These are phyloP conservation scores for Poeciliopsis occidentalis DNA, from an alignment of 2,113 vertebrate genomes.

Conservation along the genomic window DNA sequence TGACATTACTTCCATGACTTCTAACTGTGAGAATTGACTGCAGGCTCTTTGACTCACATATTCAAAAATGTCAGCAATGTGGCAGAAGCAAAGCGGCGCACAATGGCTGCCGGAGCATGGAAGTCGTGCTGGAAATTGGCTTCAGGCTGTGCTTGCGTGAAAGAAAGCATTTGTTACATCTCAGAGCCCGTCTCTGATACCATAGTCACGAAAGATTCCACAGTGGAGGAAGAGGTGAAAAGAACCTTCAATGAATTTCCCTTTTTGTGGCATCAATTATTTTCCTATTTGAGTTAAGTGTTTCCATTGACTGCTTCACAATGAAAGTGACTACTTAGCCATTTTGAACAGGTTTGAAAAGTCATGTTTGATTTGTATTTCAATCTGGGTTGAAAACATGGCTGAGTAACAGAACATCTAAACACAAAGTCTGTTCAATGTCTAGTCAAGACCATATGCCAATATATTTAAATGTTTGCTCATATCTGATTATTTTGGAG, in stretches of 20 bases:
- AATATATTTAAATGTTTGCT: too few relatives aligned
- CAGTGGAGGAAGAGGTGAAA: background rate
- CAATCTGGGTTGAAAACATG: too few relatives aligned
- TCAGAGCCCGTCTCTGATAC: constrained; percentile 12
- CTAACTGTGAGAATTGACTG: constrained; percentile 39
- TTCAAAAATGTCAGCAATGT: constrained; percentile 46
- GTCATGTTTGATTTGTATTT: too few relatives aligned
- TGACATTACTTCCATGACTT: constrained; percentile 38
- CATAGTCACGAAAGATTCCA: constrained; percentile 20
- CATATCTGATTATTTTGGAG: too few relatives aligned
- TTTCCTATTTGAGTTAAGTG: background rate
- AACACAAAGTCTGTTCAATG: too few relatives aligned
- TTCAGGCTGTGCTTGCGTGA: constrained; percentile 45
- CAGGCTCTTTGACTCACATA: constrained; percentile 48
- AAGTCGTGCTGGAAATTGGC: constrained; percentile 36
- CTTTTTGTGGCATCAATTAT: constrained; percentile 8
- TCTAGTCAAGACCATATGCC: too few relatives aligned
- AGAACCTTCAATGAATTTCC: background rate
- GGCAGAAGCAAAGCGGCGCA: constrained; percentile 34
- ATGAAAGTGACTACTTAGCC: background rate
- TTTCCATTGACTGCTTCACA: background rate
- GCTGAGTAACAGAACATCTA: too few relatives aligned
- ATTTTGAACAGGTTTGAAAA: background rate
- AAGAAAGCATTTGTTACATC: constrained; percentile 25
- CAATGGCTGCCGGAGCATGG: constrained; percentile 40